phyloP scores from a whole-genome alignment of 2,888 invertebrate genomes.

The Drosophila anomelani region DNA sequence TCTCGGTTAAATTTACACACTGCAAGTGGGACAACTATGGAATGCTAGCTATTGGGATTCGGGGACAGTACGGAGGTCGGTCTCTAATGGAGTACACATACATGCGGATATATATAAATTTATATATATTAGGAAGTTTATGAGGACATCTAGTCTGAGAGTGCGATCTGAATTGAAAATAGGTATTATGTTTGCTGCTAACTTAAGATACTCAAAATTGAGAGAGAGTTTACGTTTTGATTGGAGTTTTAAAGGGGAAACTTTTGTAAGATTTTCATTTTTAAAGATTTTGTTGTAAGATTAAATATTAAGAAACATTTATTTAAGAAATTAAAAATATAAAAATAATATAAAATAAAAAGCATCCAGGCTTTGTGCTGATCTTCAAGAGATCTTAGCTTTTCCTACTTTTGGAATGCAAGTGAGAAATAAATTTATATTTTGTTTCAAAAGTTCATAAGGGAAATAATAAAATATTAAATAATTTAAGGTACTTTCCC shows the following conservation, averaged over 20 bases:
- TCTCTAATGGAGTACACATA: slow-evolving; percentile 29
- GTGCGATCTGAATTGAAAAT: slow-evolving; percentile 47
- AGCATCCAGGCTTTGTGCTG: too few relatives aligned
- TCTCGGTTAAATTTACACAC: slow-evolving; percentile 31
- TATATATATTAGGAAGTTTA: slow-evolving; percentile 14
- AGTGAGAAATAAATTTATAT: neutral
- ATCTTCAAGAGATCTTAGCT: neutral
- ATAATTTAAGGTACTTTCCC: neutral
- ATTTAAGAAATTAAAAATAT: too few relatives aligned
- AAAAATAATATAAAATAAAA: too few relatives aligned
- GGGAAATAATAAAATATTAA: neutral
- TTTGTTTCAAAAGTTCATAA: neutral
- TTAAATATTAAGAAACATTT: too few relatives aligned
- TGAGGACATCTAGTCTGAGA: slow-evolving; percentile 43
- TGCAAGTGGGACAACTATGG: slow-evolving; percentile 55
- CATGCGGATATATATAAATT: slow-evolving; percentile 5
- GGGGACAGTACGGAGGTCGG: slow-evolving; percentile 60
- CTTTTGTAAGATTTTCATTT: neutral
- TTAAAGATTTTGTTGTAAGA: neutral
- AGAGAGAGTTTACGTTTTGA: slow-evolving; percentile 11
- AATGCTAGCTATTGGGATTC: slow-evolving; percentile 53
- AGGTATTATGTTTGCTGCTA: slow-evolving; percentile 21
- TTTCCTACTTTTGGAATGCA: neutral
- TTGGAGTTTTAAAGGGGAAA: neutral
- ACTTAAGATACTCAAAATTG: slow-evolving; percentile 47